phyloP scores from a whole-genome alignment of 2,888 invertebrate species.

The Cryptocephalus primarius region DNA sequence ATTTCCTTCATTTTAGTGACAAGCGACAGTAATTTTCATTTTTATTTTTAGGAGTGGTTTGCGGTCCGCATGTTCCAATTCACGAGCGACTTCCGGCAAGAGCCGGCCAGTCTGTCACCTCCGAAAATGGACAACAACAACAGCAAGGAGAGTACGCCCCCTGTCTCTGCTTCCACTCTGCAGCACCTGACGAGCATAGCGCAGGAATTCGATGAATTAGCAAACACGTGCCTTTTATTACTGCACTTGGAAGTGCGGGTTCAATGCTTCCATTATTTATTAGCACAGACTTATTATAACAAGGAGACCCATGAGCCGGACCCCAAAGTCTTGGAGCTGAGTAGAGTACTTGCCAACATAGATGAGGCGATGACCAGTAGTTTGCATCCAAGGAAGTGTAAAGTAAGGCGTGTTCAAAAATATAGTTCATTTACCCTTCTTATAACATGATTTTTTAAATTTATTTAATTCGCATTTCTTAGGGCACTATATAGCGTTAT shows the following conservation, averaged over 20 bases:
- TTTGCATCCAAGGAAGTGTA: conserved; percentile 65
- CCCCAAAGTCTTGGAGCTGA: conserved; percentile 64
- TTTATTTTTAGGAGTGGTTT: conserved; percentile 60
- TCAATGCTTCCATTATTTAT: conserved; percentile 89
- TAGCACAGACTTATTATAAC: conserved; percentile 39
- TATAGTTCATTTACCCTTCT: conserved; percentile 1
- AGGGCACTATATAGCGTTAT: no score
- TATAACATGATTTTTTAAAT: neutral
- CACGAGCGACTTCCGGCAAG: conserved; percentile 44
- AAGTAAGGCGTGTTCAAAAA: conserved; percentile 39
- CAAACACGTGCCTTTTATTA: conserved; percentile 82
- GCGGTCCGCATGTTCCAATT: conserved; percentile 53
- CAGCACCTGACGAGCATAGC: conserved; percentile 61
- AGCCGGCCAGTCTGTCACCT: conserved; percentile 33
- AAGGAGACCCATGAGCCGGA: conserved; percentile 69
- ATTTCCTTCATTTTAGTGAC: neutral
- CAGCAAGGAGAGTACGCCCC: conserved; percentile 23
- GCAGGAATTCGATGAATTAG: conserved; percentile 75
- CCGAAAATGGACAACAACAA: conserved; percentile 27
- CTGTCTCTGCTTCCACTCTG: conserved; percentile 46
- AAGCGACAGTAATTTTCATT: no score
- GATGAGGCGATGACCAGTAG: conserved; percentile 68
- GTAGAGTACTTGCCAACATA: conserved; percentile 64
- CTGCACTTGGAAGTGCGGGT: conserved; percentile 91
- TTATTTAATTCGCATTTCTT: neutral